phyloP scores from a whole-genome alignment of 35 echinoderm and acorn worm genomes.

The Heliocidaris tuberculata region DNA sequence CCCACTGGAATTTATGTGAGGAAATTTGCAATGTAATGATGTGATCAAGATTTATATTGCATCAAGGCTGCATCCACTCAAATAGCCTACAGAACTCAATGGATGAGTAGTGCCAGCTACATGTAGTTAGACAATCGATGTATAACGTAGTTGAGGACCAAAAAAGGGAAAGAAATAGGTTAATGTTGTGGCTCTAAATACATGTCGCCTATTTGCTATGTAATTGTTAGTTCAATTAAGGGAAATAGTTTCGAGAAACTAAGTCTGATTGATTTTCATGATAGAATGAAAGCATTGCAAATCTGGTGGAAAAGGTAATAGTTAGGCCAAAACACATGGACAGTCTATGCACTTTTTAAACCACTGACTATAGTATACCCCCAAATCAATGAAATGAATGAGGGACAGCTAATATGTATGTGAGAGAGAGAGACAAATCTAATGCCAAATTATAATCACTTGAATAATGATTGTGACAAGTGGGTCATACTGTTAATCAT shows the following conservation, averaged over 20 bases:
- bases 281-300: no score
- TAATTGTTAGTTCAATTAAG: no score
- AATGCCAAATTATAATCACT: background rate
- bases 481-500: background rate
- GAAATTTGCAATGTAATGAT: conserved; percentile 24
- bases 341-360: background rate
- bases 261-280: no score
- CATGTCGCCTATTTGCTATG: background rate
- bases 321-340: no score
- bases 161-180: background rate
- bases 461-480: background rate
- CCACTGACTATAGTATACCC: no score
- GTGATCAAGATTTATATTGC: conserved; percentile 12
- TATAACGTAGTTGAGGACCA: background rate
- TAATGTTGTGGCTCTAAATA: background rate
- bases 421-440: background rate
- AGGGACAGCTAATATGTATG: background rate
- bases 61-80: background rate
- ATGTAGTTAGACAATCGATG: background rate
- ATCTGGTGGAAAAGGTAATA: no score
- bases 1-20: conserved; percentile 22
- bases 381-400: background rate
- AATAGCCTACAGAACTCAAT: background rate
- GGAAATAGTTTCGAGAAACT: no score
- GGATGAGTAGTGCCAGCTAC: background rate